A percentile compares a stretch with the other conserved stretches of the same genome.
phyloP scores from a whole-genome alignment of 2,113 vertebrate species.

The Hydropotes inermis region DNA sequence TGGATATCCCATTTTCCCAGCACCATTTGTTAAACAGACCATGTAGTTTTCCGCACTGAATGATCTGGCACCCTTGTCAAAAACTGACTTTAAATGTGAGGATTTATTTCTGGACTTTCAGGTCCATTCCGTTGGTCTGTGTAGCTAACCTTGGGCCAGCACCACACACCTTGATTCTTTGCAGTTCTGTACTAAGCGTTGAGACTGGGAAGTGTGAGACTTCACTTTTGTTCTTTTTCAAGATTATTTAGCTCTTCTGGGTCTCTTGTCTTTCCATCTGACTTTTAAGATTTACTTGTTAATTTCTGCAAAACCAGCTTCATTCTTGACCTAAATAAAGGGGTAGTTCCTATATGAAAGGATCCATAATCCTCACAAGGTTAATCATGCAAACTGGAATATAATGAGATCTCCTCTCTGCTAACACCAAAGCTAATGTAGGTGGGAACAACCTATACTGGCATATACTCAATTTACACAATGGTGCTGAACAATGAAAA shows the following conservation, averaged over 20 bases:
- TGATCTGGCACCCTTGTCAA: not conserved
- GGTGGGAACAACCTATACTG: not conserved
- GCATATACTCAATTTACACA: not conserved
- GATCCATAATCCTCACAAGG: not conserved
- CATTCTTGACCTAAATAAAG: not conserved
- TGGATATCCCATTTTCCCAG: not conserved
- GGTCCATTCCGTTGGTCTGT: not conserved
- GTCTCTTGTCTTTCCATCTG: not conserved
- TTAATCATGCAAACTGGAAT: not conserved
- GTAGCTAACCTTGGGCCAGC: not conserved
- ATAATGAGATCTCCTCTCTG: not conserved
- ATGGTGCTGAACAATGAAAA: not conserved
- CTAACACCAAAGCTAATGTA: not conserved
- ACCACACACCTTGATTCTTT: not conserved
- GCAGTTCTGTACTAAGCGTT: not conserved
- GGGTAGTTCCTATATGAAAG: not conserved
- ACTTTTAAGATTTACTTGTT: not conserved
- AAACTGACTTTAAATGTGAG: not conserved
- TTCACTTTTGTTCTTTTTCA: not conserved
- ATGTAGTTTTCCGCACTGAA: not conserved
- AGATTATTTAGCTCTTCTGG: not conserved
- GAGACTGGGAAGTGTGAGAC: not conserved
- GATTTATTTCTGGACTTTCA: not conserved
- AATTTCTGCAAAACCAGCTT: not conserved
- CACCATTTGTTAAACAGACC: not conserved